These are phyloP conservation scores for Aphaenogaster rudis DNA, from an alignment of 1,140 invertebrate genomes.

Conservation along the genomic window DNA sequence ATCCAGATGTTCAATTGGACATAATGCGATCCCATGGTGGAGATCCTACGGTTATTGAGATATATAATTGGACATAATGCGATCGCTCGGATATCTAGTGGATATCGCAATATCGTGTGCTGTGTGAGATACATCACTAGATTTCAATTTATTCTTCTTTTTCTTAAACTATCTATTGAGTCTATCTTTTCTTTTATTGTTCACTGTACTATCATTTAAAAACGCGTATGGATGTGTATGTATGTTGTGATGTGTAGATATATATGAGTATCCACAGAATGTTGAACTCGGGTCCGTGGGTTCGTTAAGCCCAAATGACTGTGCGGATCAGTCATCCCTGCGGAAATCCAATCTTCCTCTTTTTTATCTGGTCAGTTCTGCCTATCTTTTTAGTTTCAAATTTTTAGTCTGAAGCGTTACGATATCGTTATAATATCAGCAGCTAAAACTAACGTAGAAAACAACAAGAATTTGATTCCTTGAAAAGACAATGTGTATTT, in stretches of 20 bases:
- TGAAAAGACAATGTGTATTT: neutral
- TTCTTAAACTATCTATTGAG: neutral
- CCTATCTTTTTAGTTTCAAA: neutral
- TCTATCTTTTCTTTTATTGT: neutral
- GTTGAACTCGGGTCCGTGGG: neutral
- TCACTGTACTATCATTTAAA: neutral
- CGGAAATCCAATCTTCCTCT: neutral
- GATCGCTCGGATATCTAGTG: too few species aligned
- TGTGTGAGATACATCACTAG: neutral
- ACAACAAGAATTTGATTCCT: neutral
- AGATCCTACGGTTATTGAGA: too few species aligned
- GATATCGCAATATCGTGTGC: too few species aligned
- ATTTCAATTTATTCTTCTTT: neutral
- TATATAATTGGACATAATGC: too few species aligned
- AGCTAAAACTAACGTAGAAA: neutral
- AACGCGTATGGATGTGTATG: neutral
- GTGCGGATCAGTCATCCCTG: neutral
- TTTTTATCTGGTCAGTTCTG: neutral
- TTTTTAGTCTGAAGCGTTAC: neutral
- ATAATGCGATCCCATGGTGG: too few species aligned
- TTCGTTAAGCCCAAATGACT: conserved; percentile 3
- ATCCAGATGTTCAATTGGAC: too few species aligned
- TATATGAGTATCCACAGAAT: neutral
- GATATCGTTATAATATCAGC: neutral
- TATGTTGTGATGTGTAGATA: neutral